phyloP scores from a whole-genome alignment of 2,888 invertebrate species.

The Emmelina monodactyla region DNA sequence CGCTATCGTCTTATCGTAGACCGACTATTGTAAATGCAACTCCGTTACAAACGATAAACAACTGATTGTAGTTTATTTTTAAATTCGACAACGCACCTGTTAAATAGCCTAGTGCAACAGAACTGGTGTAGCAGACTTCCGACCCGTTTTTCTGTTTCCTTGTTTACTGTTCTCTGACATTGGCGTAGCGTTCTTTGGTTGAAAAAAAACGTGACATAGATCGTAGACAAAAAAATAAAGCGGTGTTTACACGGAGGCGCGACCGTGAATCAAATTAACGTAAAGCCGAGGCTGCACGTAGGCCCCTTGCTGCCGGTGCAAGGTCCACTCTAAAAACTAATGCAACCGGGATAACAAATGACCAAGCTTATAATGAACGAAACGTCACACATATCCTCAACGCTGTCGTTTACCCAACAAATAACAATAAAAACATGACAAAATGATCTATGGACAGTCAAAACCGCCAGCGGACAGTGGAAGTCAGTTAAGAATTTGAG shows the following conservation, averaged over 20 bases:
- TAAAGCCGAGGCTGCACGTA: slow-evolving; percentile 51
- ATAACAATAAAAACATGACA: no score
- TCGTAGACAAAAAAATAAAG: slow-evolving; percentile 22
- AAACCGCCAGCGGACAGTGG: no score
- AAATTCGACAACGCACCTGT: no score
- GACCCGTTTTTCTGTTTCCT: slow-evolving; percentile 5
- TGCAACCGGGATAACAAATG: slow-evolving; percentile 35
- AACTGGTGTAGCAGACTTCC: slow-evolving; percentile 23
- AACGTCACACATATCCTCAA: no score
- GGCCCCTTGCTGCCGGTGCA: slow-evolving; percentile 27
- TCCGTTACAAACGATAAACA: slow-evolving; percentile 33
- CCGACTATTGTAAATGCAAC: slow-evolving; percentile 38
- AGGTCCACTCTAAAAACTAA: slow-evolving; percentile 37
- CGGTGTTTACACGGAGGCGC: slow-evolving; percentile 30
- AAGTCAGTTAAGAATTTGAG: neutral
- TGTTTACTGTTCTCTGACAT: slow-evolving; percentile 1
- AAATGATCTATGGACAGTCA: no score
- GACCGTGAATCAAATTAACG: slow-evolving; percentile 49
- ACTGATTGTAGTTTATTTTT: slow-evolving; percentile 30
- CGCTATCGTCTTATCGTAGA: slow-evolving; percentile 44
- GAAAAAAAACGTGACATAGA: neutral
- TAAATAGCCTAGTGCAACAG: no score
- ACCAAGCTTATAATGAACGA: no score
- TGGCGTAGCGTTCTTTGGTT: neutral
- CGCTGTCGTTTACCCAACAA: no score